Conservation (phyloP, 35 echinoderm and acorn worm genomes). For the Nesometra sesokonis region DNA sequence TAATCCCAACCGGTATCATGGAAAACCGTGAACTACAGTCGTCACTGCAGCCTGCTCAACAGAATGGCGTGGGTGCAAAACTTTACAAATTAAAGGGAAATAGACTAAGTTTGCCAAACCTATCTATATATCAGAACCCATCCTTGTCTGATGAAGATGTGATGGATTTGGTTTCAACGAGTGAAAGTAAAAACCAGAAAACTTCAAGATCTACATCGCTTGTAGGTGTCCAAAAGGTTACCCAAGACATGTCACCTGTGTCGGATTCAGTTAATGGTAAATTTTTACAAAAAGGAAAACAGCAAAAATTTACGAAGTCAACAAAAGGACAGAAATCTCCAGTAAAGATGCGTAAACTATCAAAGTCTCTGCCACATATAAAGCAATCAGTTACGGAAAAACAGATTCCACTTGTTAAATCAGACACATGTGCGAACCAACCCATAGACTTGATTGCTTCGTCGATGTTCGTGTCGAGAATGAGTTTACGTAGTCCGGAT, state of each 20-base stretch:
- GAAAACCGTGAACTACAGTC: not conserved
- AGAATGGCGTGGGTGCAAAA: not conserved
- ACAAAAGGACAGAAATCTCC: conserved; percentile 17
- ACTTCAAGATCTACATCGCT: not conserved
- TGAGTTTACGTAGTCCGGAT: conserved; percentile 42
- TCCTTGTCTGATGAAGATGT: not conserved
- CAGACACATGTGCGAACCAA: not conserved
- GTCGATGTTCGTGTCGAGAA: conserved; percentile 68
- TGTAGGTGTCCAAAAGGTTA: too few relatives aligned
- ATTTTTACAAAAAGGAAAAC: not conserved
- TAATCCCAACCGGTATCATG: not conserved
- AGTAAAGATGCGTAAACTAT: conserved; percentile 33
- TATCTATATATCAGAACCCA: conserved; percentile 19
- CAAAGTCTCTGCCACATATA: conserved; percentile 54
- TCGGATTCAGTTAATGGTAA: not conserved
- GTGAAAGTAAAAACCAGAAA: not conserved
- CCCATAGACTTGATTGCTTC: conserved; percentile 40
- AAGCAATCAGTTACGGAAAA: conserved; percentile 19
- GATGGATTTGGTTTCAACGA: not conserved
- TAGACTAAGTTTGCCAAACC: conserved; percentile 63
- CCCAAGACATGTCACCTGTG: not conserved
- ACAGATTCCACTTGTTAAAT: not conserved
- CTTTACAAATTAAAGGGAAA: conserved; percentile 8
- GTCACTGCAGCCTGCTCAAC: not conserved
- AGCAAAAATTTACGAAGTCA: not conserved